These are phyloP conservation scores for Enteromius afrohamiltoni DNA, from an alignment of 2,797 vertebrate genomes.

Conservation along the genomic window DNA sequence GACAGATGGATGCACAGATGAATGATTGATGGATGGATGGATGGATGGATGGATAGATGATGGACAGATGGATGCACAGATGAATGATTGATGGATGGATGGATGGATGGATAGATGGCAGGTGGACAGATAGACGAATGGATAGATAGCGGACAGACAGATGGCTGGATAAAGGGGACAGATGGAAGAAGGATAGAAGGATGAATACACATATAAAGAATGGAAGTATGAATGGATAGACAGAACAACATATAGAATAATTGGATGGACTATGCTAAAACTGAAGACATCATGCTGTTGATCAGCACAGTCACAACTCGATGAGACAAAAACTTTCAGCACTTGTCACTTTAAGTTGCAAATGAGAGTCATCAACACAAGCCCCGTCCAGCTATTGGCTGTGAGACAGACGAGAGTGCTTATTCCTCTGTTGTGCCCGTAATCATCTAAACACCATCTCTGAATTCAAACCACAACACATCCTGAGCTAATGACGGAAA, in stretches of 20 bases:
- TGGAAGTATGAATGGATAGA: background rate
- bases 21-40: background rate
- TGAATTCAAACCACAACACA: slow-evolving; percentile 32
- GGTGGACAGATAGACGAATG: background rate
- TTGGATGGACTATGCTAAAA: background rate
- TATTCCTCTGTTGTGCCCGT: background rate
- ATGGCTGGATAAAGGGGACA: background rate
- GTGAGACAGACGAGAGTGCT: background rate
- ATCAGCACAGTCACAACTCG: background rate
- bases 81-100: background rate
- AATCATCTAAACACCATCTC: background rate
- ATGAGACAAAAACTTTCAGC: background rate
- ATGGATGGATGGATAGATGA: background rate
- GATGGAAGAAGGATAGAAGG: background rate
- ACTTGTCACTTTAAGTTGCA: background rate
- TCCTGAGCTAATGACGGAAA: slow-evolving; percentile 62
- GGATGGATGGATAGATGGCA: background rate
- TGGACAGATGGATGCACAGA: background rate
- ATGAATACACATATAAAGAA: no score
- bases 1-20: background rate
- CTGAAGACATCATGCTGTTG: background rate
- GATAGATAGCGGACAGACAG: background rate
- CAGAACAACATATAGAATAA: background rate
- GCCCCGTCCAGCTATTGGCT: no score
- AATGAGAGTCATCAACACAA: slow-evolving; percentile 24